Evolutionary conservation across 2,888 invertebrate species (phyloP), one percentile per base, ranked within the genome.

Genomic region (Poecilobothrus nobilitatus): DNA sequence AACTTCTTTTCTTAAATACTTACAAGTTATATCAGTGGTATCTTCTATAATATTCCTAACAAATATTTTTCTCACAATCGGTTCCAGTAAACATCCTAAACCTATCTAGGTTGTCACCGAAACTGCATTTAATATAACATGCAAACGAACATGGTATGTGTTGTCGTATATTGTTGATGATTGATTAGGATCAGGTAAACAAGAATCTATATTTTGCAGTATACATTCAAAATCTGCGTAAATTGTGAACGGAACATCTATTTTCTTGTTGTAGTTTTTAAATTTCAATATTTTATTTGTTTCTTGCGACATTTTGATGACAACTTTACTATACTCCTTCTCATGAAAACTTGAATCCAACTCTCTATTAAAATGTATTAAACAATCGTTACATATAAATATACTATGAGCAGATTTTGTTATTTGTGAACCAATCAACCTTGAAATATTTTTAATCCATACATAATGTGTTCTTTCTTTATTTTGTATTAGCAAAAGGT

Each of bases 271-370:
- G 64, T 9, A 44, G 3, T 44, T 66, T 71, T 41, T 65, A 37
- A 68, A 72, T 72, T 61, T n/a, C n/a, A n/a, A n/a, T n/a, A n/a
- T n/a, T n/a, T n/a, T n/a, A n/a, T n/a, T n/a, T n/a, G n/a, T n/a
- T 67, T 53, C 71, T 71, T 68, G 72, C 70, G 68, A 73, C 71
- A 53, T 72, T 68, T 62, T 70, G 65, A 65, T 71, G 64, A 53
- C 33, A 10, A 67, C 12, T 27, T 33, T 22, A 62, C 27, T 62
- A 18, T 62, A 67, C 22, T 63, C 63, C 4, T n/a, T n/a, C 20
- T 63, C 12, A 63, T 63, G 63, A 8, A 4, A 7, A 20, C 5
- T 8, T 20, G 20, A 21, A 21, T 8, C 5, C 10, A 2, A 8
- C 12, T 63, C 63, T 20, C 12, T 63, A 63, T 63, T 5, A 20